Percentiles rank a stretch among this genome's conserved stretches.
Evolutionary conservation across 2,888 invertebrate species (phyloP).

Genomic region (Apotomis capreana): DNA sequence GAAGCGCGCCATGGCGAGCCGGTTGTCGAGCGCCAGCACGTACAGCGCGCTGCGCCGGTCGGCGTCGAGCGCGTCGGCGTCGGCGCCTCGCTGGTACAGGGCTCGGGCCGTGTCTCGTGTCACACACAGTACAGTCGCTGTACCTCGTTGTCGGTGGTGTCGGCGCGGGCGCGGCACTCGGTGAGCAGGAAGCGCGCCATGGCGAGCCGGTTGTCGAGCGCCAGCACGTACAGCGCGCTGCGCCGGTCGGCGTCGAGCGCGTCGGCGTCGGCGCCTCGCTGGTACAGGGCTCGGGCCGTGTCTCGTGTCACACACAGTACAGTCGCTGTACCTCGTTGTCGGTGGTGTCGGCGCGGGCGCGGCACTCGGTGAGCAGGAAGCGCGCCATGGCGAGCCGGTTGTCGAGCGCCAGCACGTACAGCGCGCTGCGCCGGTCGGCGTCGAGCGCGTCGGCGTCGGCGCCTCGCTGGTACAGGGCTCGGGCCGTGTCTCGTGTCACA

Average conservation of each 20-base stretch:
- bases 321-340: too few species aligned
- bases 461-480: too few species aligned
- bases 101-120: too few species aligned
- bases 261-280: too few species aligned
- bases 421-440: constrained; percentile 90
- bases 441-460: constrained; percentile 88
- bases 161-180: constrained; percentile 57
- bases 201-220: constrained; percentile 87
- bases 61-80: too few species aligned
- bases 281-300: too few species aligned
- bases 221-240: constrained; percentile 86
- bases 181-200: constrained; percentile 86
- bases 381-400: constrained; percentile 87
- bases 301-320: too few species aligned
- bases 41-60: constrained; percentile 88
- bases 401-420: constrained; percentile 92
- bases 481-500: too few species aligned
- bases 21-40: constrained; percentile 92
- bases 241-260: constrained; percentile 93
- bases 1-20: constrained; percentile 92
- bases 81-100: too few species aligned
- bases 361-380: constrained; percentile 89
- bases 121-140: too few species aligned
- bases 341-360: constrained; percentile 79
- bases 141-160: too few species aligned